Evolutionary conservation across 2,888 invertebrate species (phyloP).

Genomic region (Thyatira batis): DNA sequence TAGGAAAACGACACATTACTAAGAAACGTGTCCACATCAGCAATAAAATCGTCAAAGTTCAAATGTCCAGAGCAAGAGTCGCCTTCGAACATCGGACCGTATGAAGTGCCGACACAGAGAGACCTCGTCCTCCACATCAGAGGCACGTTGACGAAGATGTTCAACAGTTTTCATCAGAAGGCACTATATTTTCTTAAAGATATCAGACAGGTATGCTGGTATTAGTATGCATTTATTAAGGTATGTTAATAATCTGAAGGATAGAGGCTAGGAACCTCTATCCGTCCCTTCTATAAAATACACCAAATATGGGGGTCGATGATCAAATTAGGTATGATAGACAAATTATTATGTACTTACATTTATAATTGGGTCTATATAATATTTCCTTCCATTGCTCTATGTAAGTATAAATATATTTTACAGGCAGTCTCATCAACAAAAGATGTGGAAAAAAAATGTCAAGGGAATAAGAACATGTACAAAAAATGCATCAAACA

Average conservation of each 20-base stretch:
- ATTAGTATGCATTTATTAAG: no score
- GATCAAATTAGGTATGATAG: no score
- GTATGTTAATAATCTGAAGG: no score
- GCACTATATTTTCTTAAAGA: conserved; percentile 53
- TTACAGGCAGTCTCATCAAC: conserved; percentile 53
- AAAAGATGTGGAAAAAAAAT: conserved; percentile 35
- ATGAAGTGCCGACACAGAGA: conserved; percentile 58
- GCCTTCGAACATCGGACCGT: conserved; percentile 55
- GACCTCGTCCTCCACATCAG: conserved; percentile 51
- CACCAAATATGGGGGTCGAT: no score
- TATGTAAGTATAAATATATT: no score
- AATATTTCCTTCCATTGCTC: no score
- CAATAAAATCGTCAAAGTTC: conserved; percentile 18
- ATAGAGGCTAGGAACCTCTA: no score
- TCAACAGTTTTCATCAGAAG: conserved; percentile 50
- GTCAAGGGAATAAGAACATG: conserved; percentile 24
- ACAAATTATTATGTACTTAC: no score
- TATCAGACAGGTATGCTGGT: conserved; percentile 57
- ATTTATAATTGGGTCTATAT: background rate
- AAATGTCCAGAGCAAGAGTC: conserved; percentile 48
- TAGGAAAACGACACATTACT: background rate
- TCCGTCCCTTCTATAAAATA: no score
- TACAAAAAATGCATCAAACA: conserved; percentile 51
- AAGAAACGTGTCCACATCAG: background rate
- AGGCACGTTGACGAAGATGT: conserved; percentile 38